phyloP scores from a whole-genome alignment of 2,888 invertebrate genomes.

The Chesias legatella region DNA sequence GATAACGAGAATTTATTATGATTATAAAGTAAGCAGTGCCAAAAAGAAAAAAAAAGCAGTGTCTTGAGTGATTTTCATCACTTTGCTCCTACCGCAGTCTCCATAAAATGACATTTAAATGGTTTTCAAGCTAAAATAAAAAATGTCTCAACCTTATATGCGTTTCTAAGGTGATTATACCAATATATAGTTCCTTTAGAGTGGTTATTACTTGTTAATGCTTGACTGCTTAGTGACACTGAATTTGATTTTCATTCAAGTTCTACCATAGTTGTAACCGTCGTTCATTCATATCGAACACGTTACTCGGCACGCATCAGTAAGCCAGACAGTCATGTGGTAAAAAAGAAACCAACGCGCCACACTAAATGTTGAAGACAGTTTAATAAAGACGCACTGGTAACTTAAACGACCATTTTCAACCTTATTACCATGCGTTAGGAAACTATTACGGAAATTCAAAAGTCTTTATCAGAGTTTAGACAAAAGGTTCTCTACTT shows the following conservation, averaged over 20 bases:
- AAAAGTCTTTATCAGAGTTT: conserved; percentile 3
- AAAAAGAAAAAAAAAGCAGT: too few species aligned
- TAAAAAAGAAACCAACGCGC: conserved; percentile 25
- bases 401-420: not conserved
- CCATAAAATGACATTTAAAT: too few species aligned
- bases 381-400: not conserved
- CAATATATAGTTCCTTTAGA: too few species aligned
- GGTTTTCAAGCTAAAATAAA: too few species aligned
- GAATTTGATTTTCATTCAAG: not conserved
- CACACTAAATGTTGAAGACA: too few species aligned
- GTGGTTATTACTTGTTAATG: too few species aligned
- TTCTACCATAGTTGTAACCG: conserved; percentile 2
- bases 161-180: too few species aligned
- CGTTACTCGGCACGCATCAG: conserved; percentile 37
- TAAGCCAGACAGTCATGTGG: conserved; percentile 32
- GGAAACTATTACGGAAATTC: not conserved
- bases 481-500: conserved; percentile 58
- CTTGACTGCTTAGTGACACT: too few species aligned
- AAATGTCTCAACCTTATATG: not conserved
- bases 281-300: conserved; percentile 17
- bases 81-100: too few species aligned
- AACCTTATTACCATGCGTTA: conserved; percentile 1
- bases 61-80: too few species aligned
- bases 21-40: too few species aligned
- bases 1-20: too few species aligned